phyloP scores from a whole-genome alignment of 2,113 vertebrate genomes.

The Marmota flaviventris region DNA sequence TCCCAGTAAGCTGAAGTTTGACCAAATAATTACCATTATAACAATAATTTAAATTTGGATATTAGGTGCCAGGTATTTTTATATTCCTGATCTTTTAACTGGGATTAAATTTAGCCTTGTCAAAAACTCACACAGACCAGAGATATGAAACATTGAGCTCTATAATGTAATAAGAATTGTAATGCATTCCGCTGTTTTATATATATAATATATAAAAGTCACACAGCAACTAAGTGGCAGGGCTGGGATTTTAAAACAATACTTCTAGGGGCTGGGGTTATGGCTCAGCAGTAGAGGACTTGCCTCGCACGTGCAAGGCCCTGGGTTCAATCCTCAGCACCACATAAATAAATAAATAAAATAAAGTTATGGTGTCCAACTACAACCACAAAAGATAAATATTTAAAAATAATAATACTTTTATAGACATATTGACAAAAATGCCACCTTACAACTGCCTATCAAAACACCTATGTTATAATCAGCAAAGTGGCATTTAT shows the following conservation, averaged over 20 bases:
- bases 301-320: too few relatives aligned
- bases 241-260: conserved; percentile 38
- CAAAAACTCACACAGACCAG: neutral
- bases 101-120: neutral
- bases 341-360: too few relatives aligned
- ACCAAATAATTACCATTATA: conserved; percentile 51
- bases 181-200: too few relatives aligned
- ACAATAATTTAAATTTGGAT: conserved; percentile 49
- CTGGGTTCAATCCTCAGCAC: too few relatives aligned
- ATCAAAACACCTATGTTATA: conserved; percentile 44
- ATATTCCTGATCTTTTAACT: conserved; percentile 1
- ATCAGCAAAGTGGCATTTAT: conserved; percentile 20
- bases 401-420: conserved; percentile 1
- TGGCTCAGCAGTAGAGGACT: too few relatives aligned
- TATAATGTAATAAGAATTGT: too few relatives aligned
- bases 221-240: conserved; percentile 33
- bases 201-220: neutral
- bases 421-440: neutral
- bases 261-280: neutral
- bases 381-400: too few relatives aligned
- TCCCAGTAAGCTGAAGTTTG: neutral
- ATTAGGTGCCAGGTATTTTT: conserved; percentile 39
- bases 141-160: too few relatives aligned
- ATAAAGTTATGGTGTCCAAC: too few relatives aligned
- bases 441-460: conserved; percentile 8